These are phyloP conservation scores for Corythornis leucogaster DNA, from an alignment of 2,797 vertebrate genomes.

Conservation along the genomic window DNA sequence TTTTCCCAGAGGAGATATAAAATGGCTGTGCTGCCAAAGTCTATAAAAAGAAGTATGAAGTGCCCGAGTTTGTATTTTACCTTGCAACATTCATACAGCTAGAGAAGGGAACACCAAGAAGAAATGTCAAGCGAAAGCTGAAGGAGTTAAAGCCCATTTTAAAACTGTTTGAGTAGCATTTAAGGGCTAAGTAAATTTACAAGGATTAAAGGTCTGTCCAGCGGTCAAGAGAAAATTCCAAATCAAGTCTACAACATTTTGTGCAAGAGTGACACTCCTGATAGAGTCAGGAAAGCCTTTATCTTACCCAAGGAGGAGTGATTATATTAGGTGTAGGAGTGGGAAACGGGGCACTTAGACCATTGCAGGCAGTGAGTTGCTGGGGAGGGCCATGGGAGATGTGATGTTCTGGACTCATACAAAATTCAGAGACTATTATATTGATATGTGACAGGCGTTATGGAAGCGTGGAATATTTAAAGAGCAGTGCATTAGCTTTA, in stretches of 20 bases:
- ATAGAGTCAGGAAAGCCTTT: neutral
- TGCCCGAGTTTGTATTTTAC: neutral
- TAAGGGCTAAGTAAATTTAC: neutral
- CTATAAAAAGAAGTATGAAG: neutral
- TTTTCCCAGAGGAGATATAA: neutral
- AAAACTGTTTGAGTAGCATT: neutral
- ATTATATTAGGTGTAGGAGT: neutral
- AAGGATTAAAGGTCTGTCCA: neutral
- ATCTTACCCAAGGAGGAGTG: no score
- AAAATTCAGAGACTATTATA: constrained; percentile 48
- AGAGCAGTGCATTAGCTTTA: constrained; percentile 28
- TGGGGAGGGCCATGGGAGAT: neutral
- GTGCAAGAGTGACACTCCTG: neutral
- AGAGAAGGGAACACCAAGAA: neutral
- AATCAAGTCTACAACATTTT: neutral
- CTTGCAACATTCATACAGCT: rapidly evolving
- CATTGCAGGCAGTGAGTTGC: neutral
- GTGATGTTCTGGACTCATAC: neutral
- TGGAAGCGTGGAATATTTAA: neutral
- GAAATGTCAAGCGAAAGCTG: neutral
- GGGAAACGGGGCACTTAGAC: neutral
- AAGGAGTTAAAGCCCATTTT: neutral
- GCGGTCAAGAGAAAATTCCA: neutral
- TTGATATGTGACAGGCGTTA: constrained; percentile 26
- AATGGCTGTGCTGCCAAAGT: neutral